Base-by-base conservation (phyloP, 2,113 vertebrate genomes). In the Centrocercus urophasianus region DNA sequence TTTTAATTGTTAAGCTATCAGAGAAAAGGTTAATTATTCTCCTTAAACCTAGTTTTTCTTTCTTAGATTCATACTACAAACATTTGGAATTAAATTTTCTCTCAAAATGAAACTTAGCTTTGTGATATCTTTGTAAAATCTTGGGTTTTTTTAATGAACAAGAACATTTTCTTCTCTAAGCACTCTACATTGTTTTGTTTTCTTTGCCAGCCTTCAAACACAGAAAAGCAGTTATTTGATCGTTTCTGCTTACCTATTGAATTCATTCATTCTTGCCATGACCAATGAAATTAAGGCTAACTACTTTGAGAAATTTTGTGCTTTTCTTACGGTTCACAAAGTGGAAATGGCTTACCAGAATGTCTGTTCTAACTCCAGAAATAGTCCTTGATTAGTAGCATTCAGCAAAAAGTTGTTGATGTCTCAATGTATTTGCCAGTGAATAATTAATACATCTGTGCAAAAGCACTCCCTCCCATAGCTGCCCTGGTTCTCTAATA, bases 11-110 rank as follows among this genome's bases (percentile, higher is more conserved):
- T 88, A 30, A 48, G 6, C 3, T 43, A 15, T 36, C 34, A 47
- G 1, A 2, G 48, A 71, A 69, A 85, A 2, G 0, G 0, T 56
- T 59, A 52, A 52, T 38, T 0, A 60, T 69, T 85, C 8, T 65
- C 6, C 50, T 82, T 36, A 64, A 86, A 78, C 21, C 8, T 47
- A 28, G 0, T 16, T 63, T 86, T 72, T 36, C 0, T 74, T 83
- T 74, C 42, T 59, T 57, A 81, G 7, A 17, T 8, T 77, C 16
- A 86, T 74, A 24, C 4, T 88, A 47, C 10, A 66, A 43, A 28
- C 8, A 36, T 32, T 69, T 80, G 10, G 12, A 71, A 48, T 21
- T 19, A 38, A 47, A 21, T 12, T 59, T 3, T 80, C 10, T 60
- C 13, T 75, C 5, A 48, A 45, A 64, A 87, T 43, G 6, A 71